A percentile compares a stretch with the other conserved stretches of the same genome.
Evolutionary conservation across 2,113 vertebrate species (phyloP).

Genomic region (Amphilophus citrinellus): DNA sequence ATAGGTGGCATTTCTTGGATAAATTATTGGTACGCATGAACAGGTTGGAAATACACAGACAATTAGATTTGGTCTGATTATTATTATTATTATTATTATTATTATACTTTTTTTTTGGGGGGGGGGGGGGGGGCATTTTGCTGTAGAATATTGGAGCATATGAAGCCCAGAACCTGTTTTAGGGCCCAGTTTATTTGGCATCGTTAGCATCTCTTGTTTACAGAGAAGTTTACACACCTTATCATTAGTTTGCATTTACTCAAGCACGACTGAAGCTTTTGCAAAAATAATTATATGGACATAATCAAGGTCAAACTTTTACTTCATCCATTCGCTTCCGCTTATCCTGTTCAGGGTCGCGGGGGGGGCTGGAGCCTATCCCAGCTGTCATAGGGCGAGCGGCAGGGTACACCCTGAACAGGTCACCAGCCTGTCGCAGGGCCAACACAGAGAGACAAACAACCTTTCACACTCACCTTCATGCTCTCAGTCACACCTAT

Average conservation of each 20-base stretch:
- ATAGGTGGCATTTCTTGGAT: not conserved
- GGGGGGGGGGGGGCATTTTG: not conserved
- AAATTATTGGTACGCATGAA: not conserved
- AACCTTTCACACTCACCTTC: no score
- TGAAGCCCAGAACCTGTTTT: not conserved
- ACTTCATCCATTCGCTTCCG: not conserved
- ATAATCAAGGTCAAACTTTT: not conserved
- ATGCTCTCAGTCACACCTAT: no score
- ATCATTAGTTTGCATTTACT: not conserved
- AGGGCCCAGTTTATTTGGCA: not conserved
- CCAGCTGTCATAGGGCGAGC: no score
- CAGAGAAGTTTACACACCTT: not conserved
- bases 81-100: not conserved
- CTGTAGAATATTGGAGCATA: not conserved
- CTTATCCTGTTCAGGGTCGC: no score
- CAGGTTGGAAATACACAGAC: not conserved
- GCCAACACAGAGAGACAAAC: no score
- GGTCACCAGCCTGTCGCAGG: no score
- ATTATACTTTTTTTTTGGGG: not conserved
- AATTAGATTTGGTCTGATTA: not conserved
- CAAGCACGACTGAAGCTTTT: no score
- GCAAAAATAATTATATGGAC: no score
- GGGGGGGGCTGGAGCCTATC: no score
- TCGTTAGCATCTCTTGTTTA: not conserved
- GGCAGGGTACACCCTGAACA: no score